Evolutionary conservation across 2,797 vertebrate genomes (phyloP), one percentile per base, ranked within the genome.

Genomic region (Arctocebus calabarensis): DNA sequence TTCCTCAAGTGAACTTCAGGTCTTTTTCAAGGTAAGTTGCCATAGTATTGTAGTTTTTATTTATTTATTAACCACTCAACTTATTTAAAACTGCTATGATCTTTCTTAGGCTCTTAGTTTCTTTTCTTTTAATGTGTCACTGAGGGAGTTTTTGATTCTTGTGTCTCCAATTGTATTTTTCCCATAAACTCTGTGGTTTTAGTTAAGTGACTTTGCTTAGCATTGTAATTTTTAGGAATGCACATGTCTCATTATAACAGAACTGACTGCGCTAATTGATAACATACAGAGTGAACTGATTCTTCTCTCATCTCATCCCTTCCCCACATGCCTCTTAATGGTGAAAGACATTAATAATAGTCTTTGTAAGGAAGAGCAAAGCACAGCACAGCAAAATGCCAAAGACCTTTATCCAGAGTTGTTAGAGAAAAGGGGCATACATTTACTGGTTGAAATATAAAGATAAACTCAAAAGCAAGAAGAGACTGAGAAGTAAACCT

Each of bases 31-130:
- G 25, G 34, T 89, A 32, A 88, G 4, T 1, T 93, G 0, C 55
- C 16, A 1, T 59, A 64, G 29, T 64, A 84, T 64, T 90, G 23
- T 43, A n/a, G 20, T 79, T 79, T 82, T 87, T 37, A 37, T 85
- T 83, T 87, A 32, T 74, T 84, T 83, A 82, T 83, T 8, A 89
- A 40, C 73, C 34, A 52, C 43, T 89, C 90, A 84, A 45, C 45
- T 11, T 78, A 45, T 57, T 25, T 79, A 45, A 79, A 70, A 68
- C 45, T 78, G 22, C 13, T 61, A 3, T 37, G 2, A 17, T 88
- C 61, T 64, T 89, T 27, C 23, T 82, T 83, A 85, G 29, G 4
- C 71, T 94, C 73, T 73, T 82, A 37, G 25, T 55, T 55, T 37
- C 37, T 1, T 73, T 92, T 84, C 40, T 93, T 43, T 43, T 20